Conservation (phyloP, 1,140 invertebrate genomes). For the Zaprionus camerounensis region DNA sequence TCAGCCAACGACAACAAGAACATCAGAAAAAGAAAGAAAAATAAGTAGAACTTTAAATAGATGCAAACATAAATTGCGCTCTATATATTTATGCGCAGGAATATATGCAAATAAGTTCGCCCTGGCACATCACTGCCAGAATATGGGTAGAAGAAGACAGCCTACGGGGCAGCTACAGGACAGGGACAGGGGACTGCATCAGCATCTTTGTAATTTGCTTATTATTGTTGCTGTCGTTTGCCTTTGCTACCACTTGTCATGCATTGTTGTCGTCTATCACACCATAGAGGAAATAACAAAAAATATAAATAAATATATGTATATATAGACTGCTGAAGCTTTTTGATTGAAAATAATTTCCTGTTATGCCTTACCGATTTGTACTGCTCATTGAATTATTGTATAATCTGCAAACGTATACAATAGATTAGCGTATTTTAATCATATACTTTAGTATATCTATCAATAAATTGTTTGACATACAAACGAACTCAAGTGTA, state of each 20-base stretch:
- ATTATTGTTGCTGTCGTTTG: conserved; percentile 46
- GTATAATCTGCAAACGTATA: no score
- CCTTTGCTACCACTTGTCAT: conserved; percentile 14
- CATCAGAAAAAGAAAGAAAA: conserved; percentile 9
- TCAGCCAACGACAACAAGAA: conserved; percentile 23
- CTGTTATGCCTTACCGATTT: conserved; percentile 1
- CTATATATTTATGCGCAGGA: conserved; percentile 74
- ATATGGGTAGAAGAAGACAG: neutral
- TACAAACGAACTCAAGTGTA: neutral
- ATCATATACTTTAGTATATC: no score
- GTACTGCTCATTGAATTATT: neutral
- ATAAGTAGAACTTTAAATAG: conserved; percentile 64
- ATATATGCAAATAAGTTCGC: conserved; percentile 63
- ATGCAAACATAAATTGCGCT: conserved; percentile 76
- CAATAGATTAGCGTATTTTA: no score
- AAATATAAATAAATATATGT: conserved; percentile 21
- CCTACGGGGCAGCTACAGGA: neutral
- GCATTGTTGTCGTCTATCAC: conserved; percentile 28
- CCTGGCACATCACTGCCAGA: conserved; percentile 35
- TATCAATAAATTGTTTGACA: no score
- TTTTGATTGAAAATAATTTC: conserved; percentile 34
- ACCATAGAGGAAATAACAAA: conserved; percentile 33
- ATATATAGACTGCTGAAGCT: conserved; percentile 15
- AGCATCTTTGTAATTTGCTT: conserved; percentile 64
- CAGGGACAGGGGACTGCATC: conserved; percentile 7